phyloP scores from a whole-genome alignment of 2,888 invertebrate genomes.

The Acronicta alni region DNA sequence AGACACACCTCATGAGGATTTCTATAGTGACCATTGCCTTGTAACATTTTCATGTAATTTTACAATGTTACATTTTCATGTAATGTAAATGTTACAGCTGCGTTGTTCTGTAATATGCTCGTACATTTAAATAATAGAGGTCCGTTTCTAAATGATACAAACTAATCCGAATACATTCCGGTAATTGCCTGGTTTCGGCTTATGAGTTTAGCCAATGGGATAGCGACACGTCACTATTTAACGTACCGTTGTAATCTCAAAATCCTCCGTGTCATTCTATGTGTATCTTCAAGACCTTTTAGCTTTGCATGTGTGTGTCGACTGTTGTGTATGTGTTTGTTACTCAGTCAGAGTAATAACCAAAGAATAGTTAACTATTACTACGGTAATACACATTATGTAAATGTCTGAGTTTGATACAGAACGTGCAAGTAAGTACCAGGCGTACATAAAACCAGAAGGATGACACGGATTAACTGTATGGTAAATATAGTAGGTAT shows the following conservation, averaged over 20 bases:
- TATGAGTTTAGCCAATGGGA: slow-evolving; percentile 1
- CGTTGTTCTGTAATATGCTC: no score
- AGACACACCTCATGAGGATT: no score
- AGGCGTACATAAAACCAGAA: slow-evolving; percentile 13
- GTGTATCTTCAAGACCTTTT: slow-evolving; percentile 3
- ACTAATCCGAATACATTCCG: no score
- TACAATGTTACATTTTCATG: no score
- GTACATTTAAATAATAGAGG: no score
- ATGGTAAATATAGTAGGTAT: slow-evolving; percentile 10
- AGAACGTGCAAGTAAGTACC: slow-evolving; percentile 13
- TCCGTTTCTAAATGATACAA: no score
- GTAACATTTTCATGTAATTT: no score
- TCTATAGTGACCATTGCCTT: no score
- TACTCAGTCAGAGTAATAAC: background rate
- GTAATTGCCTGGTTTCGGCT: slow-evolving; percentile 1
- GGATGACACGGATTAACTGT: slow-evolving; percentile 22
- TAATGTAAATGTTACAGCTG: no score
- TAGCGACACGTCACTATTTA: slow-evolving; percentile 14
- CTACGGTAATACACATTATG: slow-evolving; percentile 4
- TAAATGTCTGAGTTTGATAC: slow-evolving; percentile 8
- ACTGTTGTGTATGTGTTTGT: no score
- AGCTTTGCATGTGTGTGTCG: slow-evolving; percentile 1
- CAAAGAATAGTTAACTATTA: no score
- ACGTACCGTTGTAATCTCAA: slow-evolving; percentile 26
- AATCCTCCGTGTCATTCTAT: slow-evolving; percentile 25